Conservation (phyloP, 2,888 invertebrate genomes). For the Eremobia ochroleuca region DNA sequence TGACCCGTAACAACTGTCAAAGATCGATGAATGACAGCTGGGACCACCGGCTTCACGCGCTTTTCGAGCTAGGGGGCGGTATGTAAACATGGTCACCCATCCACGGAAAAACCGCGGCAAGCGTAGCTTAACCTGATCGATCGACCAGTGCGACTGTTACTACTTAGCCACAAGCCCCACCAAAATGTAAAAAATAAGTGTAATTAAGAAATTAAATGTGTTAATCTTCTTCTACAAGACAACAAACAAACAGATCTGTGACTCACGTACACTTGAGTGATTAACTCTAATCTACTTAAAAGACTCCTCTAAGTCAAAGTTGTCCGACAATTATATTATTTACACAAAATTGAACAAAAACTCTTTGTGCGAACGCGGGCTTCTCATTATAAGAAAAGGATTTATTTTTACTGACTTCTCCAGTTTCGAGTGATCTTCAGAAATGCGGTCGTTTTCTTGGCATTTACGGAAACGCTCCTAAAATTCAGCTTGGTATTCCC, state of each 20-base stretch:
- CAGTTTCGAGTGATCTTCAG: slow-evolving; percentile 46
- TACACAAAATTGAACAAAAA: slow-evolving; percentile 18
- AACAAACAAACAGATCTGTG: slow-evolving; percentile 2
- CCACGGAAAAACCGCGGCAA: background rate
- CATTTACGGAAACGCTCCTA: slow-evolving; percentile 40
- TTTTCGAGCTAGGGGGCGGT: background rate
- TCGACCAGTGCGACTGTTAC: background rate
- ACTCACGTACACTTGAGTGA: slow-evolving; percentile 24
- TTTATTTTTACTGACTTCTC: slow-evolving; percentile 40
- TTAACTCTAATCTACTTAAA: slow-evolving; percentile 13
- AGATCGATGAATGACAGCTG: background rate
- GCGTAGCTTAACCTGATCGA: background rate
- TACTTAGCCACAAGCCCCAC: background rate
- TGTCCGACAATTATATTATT: slow-evolving; percentile 14
- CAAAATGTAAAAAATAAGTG: background rate
- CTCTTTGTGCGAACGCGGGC: slow-evolving; percentile 11
- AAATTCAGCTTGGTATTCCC: slow-evolving; percentile 44
- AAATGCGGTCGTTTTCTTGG: slow-evolving; percentile 43
- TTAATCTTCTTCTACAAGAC: slow-evolving; percentile 13
- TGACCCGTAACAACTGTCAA: background rate
- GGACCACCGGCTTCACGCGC: background rate
- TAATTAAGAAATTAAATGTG: background rate
- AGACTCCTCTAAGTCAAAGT: background rate
- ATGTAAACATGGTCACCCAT: background rate
- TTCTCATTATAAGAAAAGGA: slow-evolving; percentile 25